These are phyloP conservation scores for Andricus grossulariae DNA, from an alignment of 1,140 invertebrate genomes.

Conservation along the genomic window DNA sequence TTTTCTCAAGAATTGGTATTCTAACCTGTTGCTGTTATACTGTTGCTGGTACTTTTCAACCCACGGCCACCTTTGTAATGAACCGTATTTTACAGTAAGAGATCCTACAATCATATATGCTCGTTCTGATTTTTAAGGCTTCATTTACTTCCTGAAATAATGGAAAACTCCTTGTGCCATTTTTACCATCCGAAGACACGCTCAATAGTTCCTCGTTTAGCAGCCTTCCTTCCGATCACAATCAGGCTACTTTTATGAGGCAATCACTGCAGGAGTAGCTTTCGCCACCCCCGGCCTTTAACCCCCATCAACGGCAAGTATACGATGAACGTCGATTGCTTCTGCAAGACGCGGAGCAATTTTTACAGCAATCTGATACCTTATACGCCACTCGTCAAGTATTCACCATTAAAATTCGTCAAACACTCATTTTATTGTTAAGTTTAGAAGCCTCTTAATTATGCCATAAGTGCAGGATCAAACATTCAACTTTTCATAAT, in stretches of 20 bases:
- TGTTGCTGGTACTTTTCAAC: too few species aligned
- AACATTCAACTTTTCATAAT: neutral
- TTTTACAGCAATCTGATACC: constrained; percentile 42
- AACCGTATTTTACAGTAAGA: too few species aligned
- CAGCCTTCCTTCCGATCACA: constrained; percentile 45
- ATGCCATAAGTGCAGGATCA: too few species aligned
- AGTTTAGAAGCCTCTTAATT: neutral
- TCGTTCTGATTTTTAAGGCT: neutral
- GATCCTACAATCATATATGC: too few species aligned
- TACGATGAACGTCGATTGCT: constrained; percentile 25
- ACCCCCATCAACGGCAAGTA: constrained; percentile 31
- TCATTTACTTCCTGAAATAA: constrained; percentile 8
- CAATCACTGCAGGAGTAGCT: constrained; percentile 51
- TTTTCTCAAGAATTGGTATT: too few species aligned
- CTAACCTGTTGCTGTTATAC: too few species aligned
- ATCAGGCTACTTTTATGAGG: constrained; percentile 58
- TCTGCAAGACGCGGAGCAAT: constrained; percentile 38
- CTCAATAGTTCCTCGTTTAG: constrained; percentile 26
- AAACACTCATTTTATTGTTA: neutral
- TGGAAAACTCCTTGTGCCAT: neutral
- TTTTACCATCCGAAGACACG: constrained; percentile 19
- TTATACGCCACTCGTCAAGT: neutral
- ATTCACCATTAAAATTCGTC: constrained; percentile 27
- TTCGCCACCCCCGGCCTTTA: constrained; percentile 43
- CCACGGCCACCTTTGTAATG: neutral